Percentiles rank a stretch among this genome's conserved stretches.
Conservation (phyloP, 2,113 vertebrate species). For the Capreolus pygargus region DNA sequence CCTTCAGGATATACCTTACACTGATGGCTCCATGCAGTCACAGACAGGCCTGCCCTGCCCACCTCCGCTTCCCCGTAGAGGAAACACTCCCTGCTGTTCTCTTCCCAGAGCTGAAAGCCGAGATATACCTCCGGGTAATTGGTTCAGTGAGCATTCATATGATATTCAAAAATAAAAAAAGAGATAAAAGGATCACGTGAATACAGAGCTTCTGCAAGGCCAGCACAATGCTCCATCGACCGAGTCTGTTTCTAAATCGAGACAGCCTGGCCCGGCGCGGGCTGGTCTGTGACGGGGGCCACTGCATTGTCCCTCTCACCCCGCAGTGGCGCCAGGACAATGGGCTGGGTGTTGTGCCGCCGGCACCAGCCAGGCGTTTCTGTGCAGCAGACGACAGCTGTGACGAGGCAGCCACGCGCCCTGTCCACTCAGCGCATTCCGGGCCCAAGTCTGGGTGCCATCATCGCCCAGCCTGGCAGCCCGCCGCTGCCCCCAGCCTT, state of each 20-base stretch:
- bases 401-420: background rate
- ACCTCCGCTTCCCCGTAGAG: background rate
- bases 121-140: background rate
- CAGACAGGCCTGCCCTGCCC: background rate
- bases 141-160: background rate
- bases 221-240: background rate
- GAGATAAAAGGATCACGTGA: background rate
- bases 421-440: background rate
- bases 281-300: background rate
- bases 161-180: background rate
- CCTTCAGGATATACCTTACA: background rate
- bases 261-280: background rate
- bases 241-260: background rate
- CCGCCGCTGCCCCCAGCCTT: background rate
- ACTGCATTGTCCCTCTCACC: background rate
- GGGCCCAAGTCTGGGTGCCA: background rate
- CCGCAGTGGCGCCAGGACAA: background rate
- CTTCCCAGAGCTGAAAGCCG: background rate
- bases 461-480: no score
- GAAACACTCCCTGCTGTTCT: background rate
- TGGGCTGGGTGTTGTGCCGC: background rate
- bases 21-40: accelerated
- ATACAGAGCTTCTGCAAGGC: background rate
- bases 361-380: background rate
- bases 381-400: background rate